A percentile compares a stretch with the other conserved stretches of the same genome.
These are phyloP conservation scores for Odontesthes bonariensis DNA, from an alignment of 2,113 vertebrate species.

Conservation along the genomic window DNA sequence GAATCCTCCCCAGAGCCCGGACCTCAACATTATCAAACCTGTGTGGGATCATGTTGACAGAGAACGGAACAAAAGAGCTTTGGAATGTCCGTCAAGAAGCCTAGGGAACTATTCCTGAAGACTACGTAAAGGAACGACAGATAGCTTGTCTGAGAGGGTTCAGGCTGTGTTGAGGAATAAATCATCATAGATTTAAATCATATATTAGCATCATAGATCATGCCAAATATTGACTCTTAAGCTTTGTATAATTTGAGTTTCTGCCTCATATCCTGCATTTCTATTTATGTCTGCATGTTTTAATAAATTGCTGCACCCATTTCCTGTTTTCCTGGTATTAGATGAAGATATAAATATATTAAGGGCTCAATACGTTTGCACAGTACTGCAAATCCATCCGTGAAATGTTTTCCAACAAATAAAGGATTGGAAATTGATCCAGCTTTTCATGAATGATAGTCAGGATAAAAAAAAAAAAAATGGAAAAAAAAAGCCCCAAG, in stretches of 20 bases:
- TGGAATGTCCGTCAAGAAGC: background rate
- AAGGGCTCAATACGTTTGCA: background rate
- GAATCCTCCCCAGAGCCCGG: too few relatives aligned
- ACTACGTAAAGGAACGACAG: too few relatives aligned
- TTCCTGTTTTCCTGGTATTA: background rate
- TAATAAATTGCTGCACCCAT: background rate
- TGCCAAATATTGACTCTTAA: background rate
- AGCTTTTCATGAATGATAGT: background rate
- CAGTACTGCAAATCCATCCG: background rate
- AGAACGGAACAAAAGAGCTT: background rate
- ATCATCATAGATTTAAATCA: background rate
- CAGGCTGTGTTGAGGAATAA: background rate
- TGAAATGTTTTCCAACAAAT: background rate
- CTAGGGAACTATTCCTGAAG: background rate
- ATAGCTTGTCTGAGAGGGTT: background rate
- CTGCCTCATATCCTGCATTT: background rate
- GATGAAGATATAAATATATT: background rate
- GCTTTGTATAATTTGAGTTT: background rate
- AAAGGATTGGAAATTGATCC: background rate
- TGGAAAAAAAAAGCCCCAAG: background rate
- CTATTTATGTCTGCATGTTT: background rate
- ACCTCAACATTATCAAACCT: too few relatives aligned
- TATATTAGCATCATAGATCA: too few relatives aligned
- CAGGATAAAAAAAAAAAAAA: background rate
- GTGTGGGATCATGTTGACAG: too few relatives aligned